Base-by-base conservation (phyloP, 2,888 invertebrate genomes). In the Nasonovia ribisnigri region DNA sequence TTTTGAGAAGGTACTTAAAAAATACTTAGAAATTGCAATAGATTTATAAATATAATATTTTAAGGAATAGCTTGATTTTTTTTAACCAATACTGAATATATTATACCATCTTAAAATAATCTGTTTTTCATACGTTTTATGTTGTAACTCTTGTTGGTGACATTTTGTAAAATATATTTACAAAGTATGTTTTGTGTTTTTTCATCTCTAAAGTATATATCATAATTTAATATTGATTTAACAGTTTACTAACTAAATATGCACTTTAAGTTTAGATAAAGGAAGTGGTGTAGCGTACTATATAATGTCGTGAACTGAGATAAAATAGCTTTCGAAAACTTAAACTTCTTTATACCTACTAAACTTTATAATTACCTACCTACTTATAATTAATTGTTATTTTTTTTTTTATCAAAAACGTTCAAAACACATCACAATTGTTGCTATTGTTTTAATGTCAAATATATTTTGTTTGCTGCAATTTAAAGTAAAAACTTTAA, bases 181-280 rank as follows among this genome's bases (percentile, higher is more conserved):
- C 77, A 36, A 77, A 77, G 77, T 77, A 36, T 36, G 36, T 20
- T 77, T 77, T 77, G 16, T 51, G 36, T 42, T 20, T 77, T 77
- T 77, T 36, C 20, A 20, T 77, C 20, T 77, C 8, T 16, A 67
- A 2, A 36, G 26, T 77, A 77, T 77, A 77, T 77, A 77, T 67
- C 36, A n/a, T 87, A 48, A 16, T 48, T 87, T 48, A 87, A 87
- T 87, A 87, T 87, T 48, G 48, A 48, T 48, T 48, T 46, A n/a
- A 48, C 46, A 46, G 29, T 86, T 43, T n/a, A 48, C 86, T 87
- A 11, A 87, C 20, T n/a, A 26, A 13, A 86, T 29, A 46, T 46
- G 46, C 43, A 13, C 29, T n/a, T 86, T 16, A 86, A 86, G 86
- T 87, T 87, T 87, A 87, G 16, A 87, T n/a, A 87, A 87, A 87